Percentiles rank a stretch among this genome's conserved stretches.
Evolutionary conservation across 2,797 vertebrate genomes (phyloP).

Genomic region (Thamnophis elegans): DNA sequence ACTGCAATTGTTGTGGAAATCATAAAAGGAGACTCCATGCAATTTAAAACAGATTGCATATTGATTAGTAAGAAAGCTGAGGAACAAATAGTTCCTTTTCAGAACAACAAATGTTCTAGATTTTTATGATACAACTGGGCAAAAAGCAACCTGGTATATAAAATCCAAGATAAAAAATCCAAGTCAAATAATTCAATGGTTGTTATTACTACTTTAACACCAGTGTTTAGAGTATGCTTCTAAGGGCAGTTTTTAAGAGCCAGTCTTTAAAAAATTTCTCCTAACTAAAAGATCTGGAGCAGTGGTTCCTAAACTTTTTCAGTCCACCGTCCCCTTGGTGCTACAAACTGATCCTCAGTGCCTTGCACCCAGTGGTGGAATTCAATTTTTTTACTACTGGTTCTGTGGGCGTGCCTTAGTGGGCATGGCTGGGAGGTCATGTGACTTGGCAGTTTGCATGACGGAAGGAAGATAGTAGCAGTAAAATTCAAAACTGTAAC

Average conservation of each 20-base stretch:
- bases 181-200: neutral
- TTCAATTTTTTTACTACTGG: no score
- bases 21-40: conserved; percentile 14
- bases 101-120: neutral
- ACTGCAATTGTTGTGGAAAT: neutral
- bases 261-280: neutral
- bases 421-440: no score
- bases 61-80: neutral
- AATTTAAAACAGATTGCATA: conserved; percentile 14
- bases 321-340: no score
- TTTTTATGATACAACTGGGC: neutral
- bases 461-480: no score
- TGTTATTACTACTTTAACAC: neutral
- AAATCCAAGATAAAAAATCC: neutral
- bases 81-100: conserved; percentile 14
- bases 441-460: no score
- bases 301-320: no score
- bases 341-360: no score
- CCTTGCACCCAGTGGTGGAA: no score
- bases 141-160: neutral
- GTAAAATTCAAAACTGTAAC: no score
- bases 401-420: no score
- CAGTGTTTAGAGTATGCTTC: neutral
- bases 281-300: neutral
- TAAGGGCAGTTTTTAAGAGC: neutral